A percentile compares a stretch with the other conserved stretches of the same genome.
phyloP scores from a whole-genome alignment of 2,113 vertebrate species.

The Albula glossodonta region DNA sequence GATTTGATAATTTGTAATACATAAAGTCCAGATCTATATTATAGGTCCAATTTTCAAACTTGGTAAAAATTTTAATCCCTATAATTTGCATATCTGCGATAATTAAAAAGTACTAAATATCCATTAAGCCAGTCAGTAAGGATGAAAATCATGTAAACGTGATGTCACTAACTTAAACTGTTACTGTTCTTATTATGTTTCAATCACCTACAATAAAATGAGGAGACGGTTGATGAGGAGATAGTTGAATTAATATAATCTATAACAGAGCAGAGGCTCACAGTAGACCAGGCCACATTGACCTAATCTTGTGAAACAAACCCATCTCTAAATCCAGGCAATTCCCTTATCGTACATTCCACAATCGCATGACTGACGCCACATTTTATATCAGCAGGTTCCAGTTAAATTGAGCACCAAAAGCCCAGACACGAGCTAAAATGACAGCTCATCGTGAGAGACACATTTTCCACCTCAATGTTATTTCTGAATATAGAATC shows the following conservation, averaged over 20 bases:
- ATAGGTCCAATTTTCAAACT: no score
- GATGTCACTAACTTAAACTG: background rate
- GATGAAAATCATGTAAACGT: background rate
- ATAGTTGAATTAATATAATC: conserved; percentile 76
- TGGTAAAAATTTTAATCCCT: background rate
- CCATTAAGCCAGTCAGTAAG: background rate
- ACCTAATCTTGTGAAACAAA: conserved; percentile 87
- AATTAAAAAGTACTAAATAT: background rate
- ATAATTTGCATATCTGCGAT: background rate
- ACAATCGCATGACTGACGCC: conserved; percentile 70
- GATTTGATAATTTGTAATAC: no score
- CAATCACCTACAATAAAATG: no score
- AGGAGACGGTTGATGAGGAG: conserved; percentile 70
- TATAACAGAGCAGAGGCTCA: conserved; percentile 81
- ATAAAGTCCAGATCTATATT: no score
- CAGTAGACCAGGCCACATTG: conserved; percentile 73
- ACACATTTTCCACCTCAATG: background rate
- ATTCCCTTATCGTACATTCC: conserved; percentile 78
- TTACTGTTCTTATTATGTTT: background rate
- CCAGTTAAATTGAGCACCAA: conserved; percentile 64
- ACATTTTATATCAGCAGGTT: conserved; percentile 69
- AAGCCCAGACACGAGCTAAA: conserved; percentile 59
- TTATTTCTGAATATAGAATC: background rate
- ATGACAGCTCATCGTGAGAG: conserved; percentile 41
- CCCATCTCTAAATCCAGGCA: conserved; percentile 73